phyloP scores from a whole-genome alignment of 2,113 vertebrate species.

The Parus major region DNA sequence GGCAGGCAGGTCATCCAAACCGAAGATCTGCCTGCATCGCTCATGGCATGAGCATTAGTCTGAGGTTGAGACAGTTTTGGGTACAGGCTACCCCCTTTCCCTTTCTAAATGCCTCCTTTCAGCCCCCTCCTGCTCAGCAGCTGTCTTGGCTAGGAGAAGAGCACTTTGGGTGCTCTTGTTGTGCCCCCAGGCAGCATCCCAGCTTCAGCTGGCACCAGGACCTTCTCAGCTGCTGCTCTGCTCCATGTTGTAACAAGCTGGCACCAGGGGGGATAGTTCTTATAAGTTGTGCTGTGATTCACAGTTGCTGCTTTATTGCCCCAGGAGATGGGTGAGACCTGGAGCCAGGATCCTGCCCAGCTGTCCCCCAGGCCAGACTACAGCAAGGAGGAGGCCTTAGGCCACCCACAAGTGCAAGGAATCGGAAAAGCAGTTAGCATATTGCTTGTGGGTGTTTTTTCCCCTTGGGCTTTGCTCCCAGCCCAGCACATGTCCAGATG shows the following conservation, averaged over 20 bases:
- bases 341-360: not conserved
- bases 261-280: not conserved
- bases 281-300: not conserved
- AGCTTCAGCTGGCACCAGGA: not conserved
- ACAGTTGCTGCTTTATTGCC: not conserved
- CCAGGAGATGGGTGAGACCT: not conserved
- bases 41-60: not conserved
- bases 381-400: not conserved
- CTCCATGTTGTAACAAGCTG: not conserved
- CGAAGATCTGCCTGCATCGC: not conserved
- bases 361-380: not conserved
- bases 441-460: fast-evolving
- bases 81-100: not conserved
- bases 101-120: not conserved
- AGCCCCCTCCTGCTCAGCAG: not conserved
- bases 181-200: not conserved
- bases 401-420: not conserved
- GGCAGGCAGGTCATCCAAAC: conserved; percentile 1
- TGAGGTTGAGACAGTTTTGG: not conserved
- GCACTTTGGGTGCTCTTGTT: not conserved
- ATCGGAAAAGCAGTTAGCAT: not conserved
- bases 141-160: not conserved
- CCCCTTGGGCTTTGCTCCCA: not conserved
- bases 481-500: fast-evolving
- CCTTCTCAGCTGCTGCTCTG: not conserved